Base-by-base conservation (phyloP, 2,888 invertebrate species). In the Tinea trinotella region DNA sequence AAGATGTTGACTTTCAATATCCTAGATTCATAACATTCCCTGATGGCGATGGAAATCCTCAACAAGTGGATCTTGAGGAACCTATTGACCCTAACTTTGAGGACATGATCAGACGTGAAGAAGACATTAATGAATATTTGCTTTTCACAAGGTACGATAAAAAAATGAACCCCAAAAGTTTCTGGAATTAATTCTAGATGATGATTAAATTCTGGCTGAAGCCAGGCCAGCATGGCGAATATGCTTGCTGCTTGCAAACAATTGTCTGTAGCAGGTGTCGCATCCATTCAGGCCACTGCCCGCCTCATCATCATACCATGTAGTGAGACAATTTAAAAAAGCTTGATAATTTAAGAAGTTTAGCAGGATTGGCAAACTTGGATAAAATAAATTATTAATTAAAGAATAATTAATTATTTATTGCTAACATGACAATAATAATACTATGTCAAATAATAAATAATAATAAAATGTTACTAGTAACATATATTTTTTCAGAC, bases 41-140 rank as follows among this genome's bases (percentile, higher is more conserved):
- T 1, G 75, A 84, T 62, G 71, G 74, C 10, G 66, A 77, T 0
- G 79, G 75, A 1, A 62, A 61, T 0, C 74, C 76, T 0, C 63
- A 67, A 0, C 63, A 83, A 1, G 78, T 82, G 3, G 83, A 85
- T 58, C 61, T 84, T 1, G 59, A 67, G 1, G 69, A 63, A 9
- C 70, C 69, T 0, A 67, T 67, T 1, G 64, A 72, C 13, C 58
- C 67, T 10, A 52, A 30, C 0, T 2, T 63, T 0, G 20, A 66
- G 1, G 54, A 49, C 1, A n/a, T 44, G 7, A 9, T 50, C 1
- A 17, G 61, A n/a, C 74, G 73, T 57, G 76, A 72, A 57, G 78
- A 76, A 5, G 74, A 73, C n/a, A 64, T 73, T 56, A 83, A 82
- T 57, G 64, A 67, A 53, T 58, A 58, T 15, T 57, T 52, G 19